A percentile compares a stretch with the other conserved stretches of the same genome.
phyloP scores from a whole-genome alignment of 2,797 vertebrate genomes.

The Tokudaia muenninki region DNA sequence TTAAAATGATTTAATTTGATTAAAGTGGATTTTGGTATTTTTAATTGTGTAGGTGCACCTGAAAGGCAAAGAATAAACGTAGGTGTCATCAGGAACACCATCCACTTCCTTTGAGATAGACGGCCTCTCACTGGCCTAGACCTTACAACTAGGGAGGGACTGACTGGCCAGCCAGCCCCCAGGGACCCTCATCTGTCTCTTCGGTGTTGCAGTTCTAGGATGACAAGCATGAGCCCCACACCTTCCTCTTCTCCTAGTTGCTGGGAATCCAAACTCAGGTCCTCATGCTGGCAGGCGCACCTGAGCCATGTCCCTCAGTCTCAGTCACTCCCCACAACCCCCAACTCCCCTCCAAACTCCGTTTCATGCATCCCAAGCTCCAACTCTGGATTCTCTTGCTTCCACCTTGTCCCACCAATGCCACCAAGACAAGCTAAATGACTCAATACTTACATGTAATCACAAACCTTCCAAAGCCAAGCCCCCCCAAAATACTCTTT shows the following conservation, averaged over 20 bases:
- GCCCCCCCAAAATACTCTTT: background rate
- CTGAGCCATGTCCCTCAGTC: background rate
- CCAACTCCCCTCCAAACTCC: background rate
- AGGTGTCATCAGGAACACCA: background rate
- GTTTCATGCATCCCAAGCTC: background rate
- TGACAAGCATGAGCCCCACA: background rate
- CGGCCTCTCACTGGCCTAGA: background rate
- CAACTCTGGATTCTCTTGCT: background rate
- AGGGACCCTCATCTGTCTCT: background rate
- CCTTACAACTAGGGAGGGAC: background rate
- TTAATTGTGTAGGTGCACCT: background rate
- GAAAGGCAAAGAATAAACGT: background rate
- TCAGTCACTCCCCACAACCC: too few species aligned
- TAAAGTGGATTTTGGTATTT: background rate
- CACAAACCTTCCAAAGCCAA: conserved; percentile 7
- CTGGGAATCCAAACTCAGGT: background rate
- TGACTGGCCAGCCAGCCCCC: background rate
- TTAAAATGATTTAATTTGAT: background rate
- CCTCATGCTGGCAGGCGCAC: background rate
- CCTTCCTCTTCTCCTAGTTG: background rate
- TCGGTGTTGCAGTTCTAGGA: too few species aligned
- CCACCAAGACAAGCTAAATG: background rate
- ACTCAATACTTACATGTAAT: background rate
- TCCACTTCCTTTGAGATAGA: background rate
- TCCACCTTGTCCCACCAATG: background rate